phyloP scores from a whole-genome alignment of 2,797 vertebrate species.

The Melanotaenia maccullochi region DNA sequence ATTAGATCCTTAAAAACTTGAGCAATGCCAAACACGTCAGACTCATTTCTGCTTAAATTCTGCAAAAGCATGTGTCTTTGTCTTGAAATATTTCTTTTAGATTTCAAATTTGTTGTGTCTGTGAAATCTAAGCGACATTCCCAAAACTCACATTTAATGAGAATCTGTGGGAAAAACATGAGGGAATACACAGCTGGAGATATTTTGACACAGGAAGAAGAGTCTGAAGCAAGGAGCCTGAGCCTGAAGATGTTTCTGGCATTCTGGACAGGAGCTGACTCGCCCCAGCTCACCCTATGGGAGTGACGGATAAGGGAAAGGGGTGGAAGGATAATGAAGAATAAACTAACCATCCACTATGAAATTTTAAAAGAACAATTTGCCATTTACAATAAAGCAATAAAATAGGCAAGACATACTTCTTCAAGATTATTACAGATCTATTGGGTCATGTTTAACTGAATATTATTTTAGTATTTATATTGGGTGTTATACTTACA shows the following conservation, averaged over 20 bases:
- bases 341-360: too few species aligned
- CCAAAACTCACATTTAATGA: background rate
- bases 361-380: too few species aligned
- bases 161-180: background rate
- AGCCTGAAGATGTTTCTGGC: constrained; percentile 26
- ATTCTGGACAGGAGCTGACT: constrained; percentile 65
- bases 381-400: too few species aligned
- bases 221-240: background rate
- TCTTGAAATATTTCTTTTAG: too few species aligned
- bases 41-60: constrained; percentile 2
- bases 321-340: constrained; percentile 6
- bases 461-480: too few species aligned
- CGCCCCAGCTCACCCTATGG: constrained; percentile 23
- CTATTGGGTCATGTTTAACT: too few species aligned
- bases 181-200: background rate
- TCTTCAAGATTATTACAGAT: too few species aligned
- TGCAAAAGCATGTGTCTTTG: background rate
- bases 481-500: too few species aligned
- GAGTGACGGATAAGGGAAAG: constrained; percentile 7
- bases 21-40: background rate
- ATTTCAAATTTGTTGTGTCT: background rate
- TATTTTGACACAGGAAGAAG: background rate
- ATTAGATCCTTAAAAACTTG: background rate
- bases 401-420: too few species aligned
- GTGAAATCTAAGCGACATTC: background rate